phyloP scores from a whole-genome alignment of 92 coral and sea anemone species.

The Desmophyllum pertusum region DNA sequence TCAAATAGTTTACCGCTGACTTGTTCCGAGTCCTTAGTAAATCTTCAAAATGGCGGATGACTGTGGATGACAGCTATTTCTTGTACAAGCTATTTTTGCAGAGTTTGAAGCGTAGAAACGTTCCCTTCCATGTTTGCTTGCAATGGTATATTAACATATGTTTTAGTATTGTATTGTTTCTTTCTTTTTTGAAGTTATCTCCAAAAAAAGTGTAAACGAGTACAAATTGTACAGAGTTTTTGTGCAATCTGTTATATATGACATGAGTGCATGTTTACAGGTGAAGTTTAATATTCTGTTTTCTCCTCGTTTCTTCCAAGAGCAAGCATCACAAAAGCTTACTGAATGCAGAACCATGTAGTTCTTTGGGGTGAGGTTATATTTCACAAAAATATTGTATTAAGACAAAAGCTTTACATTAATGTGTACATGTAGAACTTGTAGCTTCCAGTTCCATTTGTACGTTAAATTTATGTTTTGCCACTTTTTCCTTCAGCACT shows the following conservation, averaged over 20 bases:
- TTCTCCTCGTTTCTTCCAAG: background rate
- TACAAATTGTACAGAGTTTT: background rate
- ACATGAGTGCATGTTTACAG: background rate
- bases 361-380: conserved; percentile 7
- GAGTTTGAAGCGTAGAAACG: background rate
- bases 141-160: conserved; percentile 27
- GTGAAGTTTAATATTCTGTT: background rate
- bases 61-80: background rate
- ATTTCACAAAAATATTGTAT: no score
- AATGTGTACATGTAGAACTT: background rate
- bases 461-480: background rate
- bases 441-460: background rate
- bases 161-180: background rate
- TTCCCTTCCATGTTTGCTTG: conserved; percentile 7
- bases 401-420: no score
- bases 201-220: background rate
- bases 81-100: no score
- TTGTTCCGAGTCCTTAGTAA: background rate
- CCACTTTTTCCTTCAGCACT: background rate
- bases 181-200: no score
- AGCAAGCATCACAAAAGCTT: conserved; percentile 23
- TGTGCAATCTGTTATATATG: background rate
- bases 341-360: conserved; percentile 1
- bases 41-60: conserved; percentile 36
- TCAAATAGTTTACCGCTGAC: background rate